Evolutionary conservation across 2,797 vertebrate species (phyloP).

Genomic region (Choloepus didactylus): DNA sequence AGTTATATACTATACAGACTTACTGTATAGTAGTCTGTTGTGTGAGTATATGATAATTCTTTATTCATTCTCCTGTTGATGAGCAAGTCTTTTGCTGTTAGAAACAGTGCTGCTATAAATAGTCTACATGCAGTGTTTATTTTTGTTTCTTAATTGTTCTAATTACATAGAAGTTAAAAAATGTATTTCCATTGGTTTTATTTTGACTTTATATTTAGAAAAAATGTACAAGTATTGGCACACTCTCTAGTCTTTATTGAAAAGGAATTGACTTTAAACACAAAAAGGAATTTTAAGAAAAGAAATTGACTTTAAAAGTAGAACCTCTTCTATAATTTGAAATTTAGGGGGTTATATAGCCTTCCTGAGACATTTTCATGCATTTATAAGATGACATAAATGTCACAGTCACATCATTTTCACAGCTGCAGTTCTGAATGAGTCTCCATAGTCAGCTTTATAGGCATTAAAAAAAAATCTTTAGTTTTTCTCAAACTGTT

Average conservation of each 20-base stretch:
- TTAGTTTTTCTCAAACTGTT: conserved; percentile 78
- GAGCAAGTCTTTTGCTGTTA: neutral
- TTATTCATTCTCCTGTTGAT: conserved; percentile 4
- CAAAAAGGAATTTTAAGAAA: conserved; percentile 61
- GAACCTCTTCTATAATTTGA: conserved; percentile 69
- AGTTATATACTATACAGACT: too few species aligned
- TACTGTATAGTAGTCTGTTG: neutral
- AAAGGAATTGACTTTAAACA: conserved; percentile 77
- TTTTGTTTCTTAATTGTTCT: conserved; percentile 45
- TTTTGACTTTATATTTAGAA: conserved; percentile 48
- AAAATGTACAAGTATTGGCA: conserved; percentile 63
- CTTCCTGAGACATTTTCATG: conserved; percentile 80
- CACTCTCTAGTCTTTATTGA: conserved; percentile 63
- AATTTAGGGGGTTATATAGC: conserved; percentile 64
- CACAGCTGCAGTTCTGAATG: conserved; percentile 81
- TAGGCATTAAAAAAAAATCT: conserved; percentile 76
- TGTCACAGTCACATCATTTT: conserved; percentile 80
- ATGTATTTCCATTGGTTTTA: conserved; percentile 52
- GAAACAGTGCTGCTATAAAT: neutral
- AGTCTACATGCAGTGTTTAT: neutral
- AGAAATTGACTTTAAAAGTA: conserved; percentile 77
- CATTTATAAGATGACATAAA: conserved; percentile 78
- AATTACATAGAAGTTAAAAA: conserved; percentile 42
- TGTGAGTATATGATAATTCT: neutral
- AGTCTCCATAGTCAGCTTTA: conserved; percentile 80